These are phyloP conservation scores for Drosophila malerkotliana DNA, from an alignment of 1,140 invertebrate species.

Conservation along the genomic window DNA sequence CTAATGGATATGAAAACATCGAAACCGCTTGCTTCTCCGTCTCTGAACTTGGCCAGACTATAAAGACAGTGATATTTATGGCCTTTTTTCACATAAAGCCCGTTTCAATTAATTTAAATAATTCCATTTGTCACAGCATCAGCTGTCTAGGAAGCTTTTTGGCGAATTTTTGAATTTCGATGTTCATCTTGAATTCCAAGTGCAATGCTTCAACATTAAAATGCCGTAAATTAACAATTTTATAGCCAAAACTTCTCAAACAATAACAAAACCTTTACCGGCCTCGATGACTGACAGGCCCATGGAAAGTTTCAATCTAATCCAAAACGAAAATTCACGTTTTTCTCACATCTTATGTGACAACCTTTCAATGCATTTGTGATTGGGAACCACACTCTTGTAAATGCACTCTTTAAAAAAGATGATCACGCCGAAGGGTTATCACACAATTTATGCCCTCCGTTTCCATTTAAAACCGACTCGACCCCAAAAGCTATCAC, in stretches of 20 bases:
- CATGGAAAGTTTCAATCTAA: conserved; percentile 34
- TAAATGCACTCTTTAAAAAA: conserved; percentile 8
- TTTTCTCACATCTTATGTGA: conserved; percentile 4
- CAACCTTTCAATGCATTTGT: conserved; percentile 9
- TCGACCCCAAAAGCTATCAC: conserved; percentile 38
- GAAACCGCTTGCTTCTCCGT: conserved; percentile 15
- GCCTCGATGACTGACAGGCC: conserved; percentile 5
- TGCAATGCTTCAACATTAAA: conserved; percentile 27
- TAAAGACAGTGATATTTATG: conserved; percentile 49
- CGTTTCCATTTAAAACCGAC: conserved; percentile 40
- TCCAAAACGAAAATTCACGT: conserved; percentile 7
- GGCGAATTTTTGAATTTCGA: conserved; percentile 28
- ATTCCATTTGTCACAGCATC: conserved; percentile 50
- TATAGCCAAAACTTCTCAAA: conserved; percentile 8
- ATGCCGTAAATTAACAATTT: conserved; percentile 35
- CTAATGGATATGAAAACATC: conserved; percentile 8
- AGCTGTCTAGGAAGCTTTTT: conserved; percentile 57
- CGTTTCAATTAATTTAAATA: conserved; percentile 57
- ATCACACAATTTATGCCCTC: conserved; percentile 3
- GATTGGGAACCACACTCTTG: background rate
- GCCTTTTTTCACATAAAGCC: conserved; percentile 43
- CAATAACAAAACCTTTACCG: background rate
- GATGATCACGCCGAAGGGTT: background rate
- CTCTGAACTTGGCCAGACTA: conserved; percentile 47
- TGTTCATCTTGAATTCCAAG: conserved; percentile 36